These are phyloP conservation scores for Apotomis betuletana DNA, from an alignment of 2,888 invertebrate species.

Conservation along the genomic window DNA sequence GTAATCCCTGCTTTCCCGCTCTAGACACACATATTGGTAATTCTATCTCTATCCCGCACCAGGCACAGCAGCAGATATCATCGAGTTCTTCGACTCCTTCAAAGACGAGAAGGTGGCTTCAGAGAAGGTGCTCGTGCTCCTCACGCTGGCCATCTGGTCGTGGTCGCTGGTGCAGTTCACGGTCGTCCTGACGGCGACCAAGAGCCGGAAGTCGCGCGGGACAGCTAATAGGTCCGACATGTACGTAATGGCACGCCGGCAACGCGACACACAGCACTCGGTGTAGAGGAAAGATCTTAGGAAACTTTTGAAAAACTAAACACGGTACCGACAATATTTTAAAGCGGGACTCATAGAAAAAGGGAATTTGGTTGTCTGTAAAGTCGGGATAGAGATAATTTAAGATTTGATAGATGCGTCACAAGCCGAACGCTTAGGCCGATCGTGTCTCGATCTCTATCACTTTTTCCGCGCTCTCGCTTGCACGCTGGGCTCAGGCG, in stretches of 20 bases:
- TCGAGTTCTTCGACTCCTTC: conserved; percentile 98
- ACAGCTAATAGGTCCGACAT: conserved; percentile 82
- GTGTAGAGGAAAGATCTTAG: conserved; percentile 8
- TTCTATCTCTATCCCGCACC: conserved; percentile 20
- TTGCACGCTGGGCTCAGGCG: no score
- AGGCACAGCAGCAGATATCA: conserved; percentile 97
- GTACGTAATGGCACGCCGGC: conserved; percentile 66
- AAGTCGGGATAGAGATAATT: no score
- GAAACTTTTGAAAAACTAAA: not conserved
- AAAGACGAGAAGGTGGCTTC: conserved; percentile 92
- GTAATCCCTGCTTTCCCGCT: no score
- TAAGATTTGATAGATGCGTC: no score
- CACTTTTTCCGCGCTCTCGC: no score
- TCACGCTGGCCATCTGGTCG: conserved; percentile 96
- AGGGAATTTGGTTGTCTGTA: no score
- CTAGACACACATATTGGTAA: no score
- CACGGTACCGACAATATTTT: no score
- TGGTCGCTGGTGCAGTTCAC: conserved; percentile 97
- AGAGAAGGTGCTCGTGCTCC: conserved; percentile 90
- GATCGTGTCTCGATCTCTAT: no score
- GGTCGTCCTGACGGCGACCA: conserved; percentile 95
- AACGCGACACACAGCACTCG: conserved; percentile 28
- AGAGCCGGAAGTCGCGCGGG: conserved; percentile 90
- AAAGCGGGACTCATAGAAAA: no score
- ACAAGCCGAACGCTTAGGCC: no score